Evolutionary conservation across 2,888 invertebrate genomes (phyloP).

Genomic region (Nemoura dubitans): DNA sequence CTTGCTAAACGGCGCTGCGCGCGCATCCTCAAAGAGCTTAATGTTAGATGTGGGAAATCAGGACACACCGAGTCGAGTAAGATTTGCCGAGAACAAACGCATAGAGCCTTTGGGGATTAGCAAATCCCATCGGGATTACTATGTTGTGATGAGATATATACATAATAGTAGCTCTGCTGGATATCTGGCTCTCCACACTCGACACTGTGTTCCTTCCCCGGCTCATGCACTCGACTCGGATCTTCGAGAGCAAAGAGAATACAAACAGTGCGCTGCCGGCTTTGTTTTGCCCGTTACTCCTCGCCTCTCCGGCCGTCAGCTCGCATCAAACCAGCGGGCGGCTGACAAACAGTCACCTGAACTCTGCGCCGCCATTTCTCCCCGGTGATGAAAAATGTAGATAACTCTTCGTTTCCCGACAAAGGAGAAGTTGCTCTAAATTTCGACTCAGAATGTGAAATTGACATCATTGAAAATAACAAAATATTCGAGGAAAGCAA

Average conservation of each 20-base stretch:
- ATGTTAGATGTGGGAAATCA: conserved; percentile 44
- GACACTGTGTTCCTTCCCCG: background rate
- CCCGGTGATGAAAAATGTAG: background rate
- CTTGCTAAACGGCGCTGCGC: background rate
- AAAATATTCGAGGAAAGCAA: no score
- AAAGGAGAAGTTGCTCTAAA: no score
- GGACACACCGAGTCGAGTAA: conserved; percentile 29
- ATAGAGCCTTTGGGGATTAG: conserved; percentile 40
- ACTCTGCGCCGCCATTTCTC: background rate
- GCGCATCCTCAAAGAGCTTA: conserved; percentile 35
- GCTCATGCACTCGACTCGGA: background rate
- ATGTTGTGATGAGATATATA: conserved; percentile 44
- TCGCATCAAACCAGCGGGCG: background rate
- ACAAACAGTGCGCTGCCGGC: background rate
- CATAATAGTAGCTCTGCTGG: conserved; percentile 18
- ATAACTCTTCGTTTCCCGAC: no score
- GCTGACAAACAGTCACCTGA: background rate
- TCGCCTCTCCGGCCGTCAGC: background rate
- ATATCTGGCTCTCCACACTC: conserved; percentile 23
- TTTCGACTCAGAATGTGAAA: no score
- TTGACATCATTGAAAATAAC: no score
- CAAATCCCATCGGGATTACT: conserved; percentile 42
- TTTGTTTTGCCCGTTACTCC: no score
- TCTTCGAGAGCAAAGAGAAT: conserved; percentile 33
- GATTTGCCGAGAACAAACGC: conserved; percentile 43